Percentiles rank a stretch among this genome's conserved stretches.
Conservation (phyloP, 2,113 vertebrate species). For the Noturus placidus region DNA sequence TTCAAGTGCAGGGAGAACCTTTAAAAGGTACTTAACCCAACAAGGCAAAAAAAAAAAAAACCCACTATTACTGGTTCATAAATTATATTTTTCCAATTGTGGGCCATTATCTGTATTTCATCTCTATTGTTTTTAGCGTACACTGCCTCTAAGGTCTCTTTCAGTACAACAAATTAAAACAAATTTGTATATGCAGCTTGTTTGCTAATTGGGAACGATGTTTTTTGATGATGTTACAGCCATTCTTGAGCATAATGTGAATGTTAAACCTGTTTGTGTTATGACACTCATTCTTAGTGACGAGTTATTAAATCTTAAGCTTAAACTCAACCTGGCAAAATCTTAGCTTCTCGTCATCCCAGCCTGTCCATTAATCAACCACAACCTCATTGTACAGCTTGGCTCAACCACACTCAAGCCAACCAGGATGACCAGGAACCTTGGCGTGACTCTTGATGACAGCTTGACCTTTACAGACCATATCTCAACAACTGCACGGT, state of each 20-base stretch:
- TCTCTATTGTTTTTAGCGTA: not conserved
- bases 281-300: not conserved
- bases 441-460: no score
- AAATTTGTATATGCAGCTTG: not conserved
- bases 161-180: not conserved
- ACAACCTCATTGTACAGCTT: no score
- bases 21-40: slow-evolving; percentile 64
- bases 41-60: slow-evolving; percentile 13
- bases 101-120: not conserved
- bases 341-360: no score
- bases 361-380: no score
- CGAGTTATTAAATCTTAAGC: not conserved
- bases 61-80: not conserved
- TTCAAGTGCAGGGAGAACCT: slow-evolving; percentile 69
- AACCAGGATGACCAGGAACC: no score
- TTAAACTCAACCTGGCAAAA: no score
- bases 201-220: not conserved
- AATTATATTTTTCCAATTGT: not conserved
- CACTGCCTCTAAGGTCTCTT: not conserved
- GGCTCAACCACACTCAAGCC: no score
- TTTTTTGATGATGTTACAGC: not conserved
- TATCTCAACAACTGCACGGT: no score
- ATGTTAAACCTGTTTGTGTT: not conserved
- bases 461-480: no score
- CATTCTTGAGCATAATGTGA: not conserved